phyloP scores from a whole-genome alignment of 2,888 invertebrate genomes.

The Nasonia oneida region DNA sequence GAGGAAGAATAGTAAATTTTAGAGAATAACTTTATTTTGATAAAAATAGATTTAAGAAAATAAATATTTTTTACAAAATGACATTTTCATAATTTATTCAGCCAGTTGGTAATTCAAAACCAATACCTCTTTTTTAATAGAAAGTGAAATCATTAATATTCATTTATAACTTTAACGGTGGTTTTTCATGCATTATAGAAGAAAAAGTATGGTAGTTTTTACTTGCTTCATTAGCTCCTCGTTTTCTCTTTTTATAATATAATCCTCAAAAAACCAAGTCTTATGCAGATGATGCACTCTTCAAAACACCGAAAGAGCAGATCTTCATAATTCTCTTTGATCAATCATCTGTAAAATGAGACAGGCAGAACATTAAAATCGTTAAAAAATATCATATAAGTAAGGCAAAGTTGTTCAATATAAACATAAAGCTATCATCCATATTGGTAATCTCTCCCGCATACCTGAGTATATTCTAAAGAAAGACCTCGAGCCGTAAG shows the following conservation, averaged over 20 bases:
- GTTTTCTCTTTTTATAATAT: neutral
- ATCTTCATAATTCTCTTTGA: neutral
- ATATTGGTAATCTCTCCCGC: too few species aligned
- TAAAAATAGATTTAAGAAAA: conserved; percentile 2
- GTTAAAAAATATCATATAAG: neutral
- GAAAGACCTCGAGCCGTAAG: too few species aligned
- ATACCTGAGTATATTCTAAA: too few species aligned
- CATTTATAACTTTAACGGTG: too few species aligned
- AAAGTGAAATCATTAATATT: too few species aligned
- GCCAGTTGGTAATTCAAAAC: neutral
- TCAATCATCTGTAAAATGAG: neutral
- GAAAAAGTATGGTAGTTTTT: too few species aligned
- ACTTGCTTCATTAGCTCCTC: too few species aligned
- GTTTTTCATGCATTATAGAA: too few species aligned
- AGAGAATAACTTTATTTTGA: neutral
- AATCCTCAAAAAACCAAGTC: too few species aligned
- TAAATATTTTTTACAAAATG: conserved; percentile 14
- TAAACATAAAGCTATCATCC: neutral
- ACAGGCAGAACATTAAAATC: neutral
- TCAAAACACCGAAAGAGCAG: neutral
- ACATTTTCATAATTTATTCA: neutral
- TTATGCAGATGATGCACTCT: neutral
- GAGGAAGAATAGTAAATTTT: conserved; percentile 66
- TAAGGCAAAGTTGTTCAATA: neutral
- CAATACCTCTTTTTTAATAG: neutral